Percentiles rank a stretch among this genome's conserved stretches.
These are phyloP conservation scores for Porites lobata DNA, from an alignment of 92 coral and sea anemone genomes.

Conservation along the genomic window DNA sequence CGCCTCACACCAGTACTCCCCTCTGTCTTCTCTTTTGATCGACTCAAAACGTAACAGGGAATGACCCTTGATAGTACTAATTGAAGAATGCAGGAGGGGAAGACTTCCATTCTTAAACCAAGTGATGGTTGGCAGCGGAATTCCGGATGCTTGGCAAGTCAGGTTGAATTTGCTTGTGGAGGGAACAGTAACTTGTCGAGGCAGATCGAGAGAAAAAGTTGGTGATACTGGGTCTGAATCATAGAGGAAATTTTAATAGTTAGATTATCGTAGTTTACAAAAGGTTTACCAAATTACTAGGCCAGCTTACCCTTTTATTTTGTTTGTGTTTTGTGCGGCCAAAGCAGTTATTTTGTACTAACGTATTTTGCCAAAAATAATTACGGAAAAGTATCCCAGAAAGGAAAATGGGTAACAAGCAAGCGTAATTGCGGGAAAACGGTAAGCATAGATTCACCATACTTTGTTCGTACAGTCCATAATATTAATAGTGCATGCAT, in stretches of 20 bases:
- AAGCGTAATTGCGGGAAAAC: too few species aligned
- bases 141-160: constrained; percentile 30
- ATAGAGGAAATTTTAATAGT: not conserved
- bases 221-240: constrained; percentile 22
- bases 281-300: too few species aligned
- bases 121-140: constrained; percentile 40
- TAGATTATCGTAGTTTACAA: too few species aligned
- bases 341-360: too few species aligned
- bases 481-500: too few species aligned
- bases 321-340: too few species aligned
- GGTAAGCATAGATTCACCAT: too few species aligned
- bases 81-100: not conserved
- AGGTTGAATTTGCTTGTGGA: not conserved
- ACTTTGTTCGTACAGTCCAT: too few species aligned
- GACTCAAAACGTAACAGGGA: constrained; percentile 38
- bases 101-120: constrained; percentile 29
- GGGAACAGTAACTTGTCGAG: not conserved
- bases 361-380: too few species aligned
- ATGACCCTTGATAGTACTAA: not conserved
- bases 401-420: too few species aligned
- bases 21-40: constrained; percentile 28
- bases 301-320: too few species aligned
- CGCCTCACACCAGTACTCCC: constrained; percentile 65
- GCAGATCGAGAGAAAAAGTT: not conserved
- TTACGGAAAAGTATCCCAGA: too few species aligned